Evolutionary conservation across 2,113 vertebrate species (phyloP).

Genomic region (Camelus bactrianus): DNA sequence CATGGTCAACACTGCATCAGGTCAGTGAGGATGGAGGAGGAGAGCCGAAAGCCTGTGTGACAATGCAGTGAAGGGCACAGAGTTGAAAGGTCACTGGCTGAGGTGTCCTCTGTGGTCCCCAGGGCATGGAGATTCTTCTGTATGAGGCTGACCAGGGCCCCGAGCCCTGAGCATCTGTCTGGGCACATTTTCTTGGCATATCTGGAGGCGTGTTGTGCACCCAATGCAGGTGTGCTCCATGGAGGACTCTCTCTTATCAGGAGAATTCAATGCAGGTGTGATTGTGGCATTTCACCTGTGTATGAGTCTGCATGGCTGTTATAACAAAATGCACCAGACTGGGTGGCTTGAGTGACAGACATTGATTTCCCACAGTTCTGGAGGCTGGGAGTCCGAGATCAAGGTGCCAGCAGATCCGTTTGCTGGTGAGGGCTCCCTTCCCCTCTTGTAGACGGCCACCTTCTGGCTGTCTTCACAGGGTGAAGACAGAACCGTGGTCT

Average conservation of each 20-base stretch:
- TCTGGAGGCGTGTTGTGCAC: not conserved
- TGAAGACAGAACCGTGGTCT: not conserved
- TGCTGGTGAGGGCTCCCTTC: not conserved
- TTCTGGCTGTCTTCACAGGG: not conserved
- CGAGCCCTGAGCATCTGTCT: not conserved
- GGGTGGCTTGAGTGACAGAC: not conserved
- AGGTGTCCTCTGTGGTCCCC: not conserved
- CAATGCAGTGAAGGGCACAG: not conserved
- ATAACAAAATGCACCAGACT: not conserved
- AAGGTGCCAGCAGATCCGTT: no score
- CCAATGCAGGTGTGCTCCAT: not conserved
- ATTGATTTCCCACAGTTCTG: not conserved
- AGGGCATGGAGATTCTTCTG: not conserved
- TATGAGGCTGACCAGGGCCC: not conserved
- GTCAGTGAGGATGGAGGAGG: not conserved
- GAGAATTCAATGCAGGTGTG: not conserved
- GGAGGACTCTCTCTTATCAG: no score
- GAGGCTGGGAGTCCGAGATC: not conserved
- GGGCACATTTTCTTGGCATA: not conserved
- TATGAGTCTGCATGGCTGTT: not conserved
- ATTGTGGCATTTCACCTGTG: not conserved
- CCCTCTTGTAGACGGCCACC: rapidly evolving
- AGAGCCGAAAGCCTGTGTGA: not conserved
- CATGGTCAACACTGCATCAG: rapidly evolving
- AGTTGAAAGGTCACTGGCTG: not conserved